Evolutionary conservation across 2,888 invertebrate genomes (phyloP).

Genomic region (Galerucella pusilla): DNA sequence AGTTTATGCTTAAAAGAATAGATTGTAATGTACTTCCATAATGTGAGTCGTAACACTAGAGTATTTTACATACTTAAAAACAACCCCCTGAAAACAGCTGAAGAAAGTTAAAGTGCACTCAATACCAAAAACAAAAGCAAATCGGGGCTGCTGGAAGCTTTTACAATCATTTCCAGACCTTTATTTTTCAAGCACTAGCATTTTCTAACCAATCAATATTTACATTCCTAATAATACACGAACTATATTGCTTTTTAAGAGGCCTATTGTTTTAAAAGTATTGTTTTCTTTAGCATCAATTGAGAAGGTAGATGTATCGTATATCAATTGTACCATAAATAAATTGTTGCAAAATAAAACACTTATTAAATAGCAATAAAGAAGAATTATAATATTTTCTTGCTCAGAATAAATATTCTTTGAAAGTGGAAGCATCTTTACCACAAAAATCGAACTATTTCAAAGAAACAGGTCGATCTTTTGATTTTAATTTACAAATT

Average conservation of each 20-base stretch:
- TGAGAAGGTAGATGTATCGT: constrained; percentile 7
- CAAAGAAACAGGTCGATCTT: too few species aligned
- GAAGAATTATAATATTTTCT: neutral
- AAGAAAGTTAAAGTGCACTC: constrained; percentile 43
- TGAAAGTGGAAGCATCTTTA: too few species aligned
- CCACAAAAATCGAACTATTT: too few species aligned
- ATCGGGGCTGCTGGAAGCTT: constrained; percentile 45
- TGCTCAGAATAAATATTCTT: too few species aligned
- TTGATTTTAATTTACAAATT: too few species aligned
- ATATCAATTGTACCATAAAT: neutral
- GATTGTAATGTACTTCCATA: neutral
- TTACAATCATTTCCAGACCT: constrained; percentile 41
- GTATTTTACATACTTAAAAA: constrained; percentile 7
- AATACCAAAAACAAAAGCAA: constrained; percentile 44
- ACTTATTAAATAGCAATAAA: neutral
- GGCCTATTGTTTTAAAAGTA: constrained; percentile 48
- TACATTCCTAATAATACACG: constrained; percentile 50
- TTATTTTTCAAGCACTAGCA: constrained; percentile 45
- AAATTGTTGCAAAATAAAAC: constrained; percentile 8
- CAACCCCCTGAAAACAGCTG: constrained; percentile 29
- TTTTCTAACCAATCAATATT: constrained; percentile 60
- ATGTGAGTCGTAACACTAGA: constrained; percentile 1
- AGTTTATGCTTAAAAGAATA: neutral
- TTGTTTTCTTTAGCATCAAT: constrained; percentile 37
- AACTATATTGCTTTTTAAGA: constrained; percentile 43